Evolutionary conservation across 1,140 invertebrate species (phyloP).

Genomic region (Dendrolimus punctatus): DNA sequence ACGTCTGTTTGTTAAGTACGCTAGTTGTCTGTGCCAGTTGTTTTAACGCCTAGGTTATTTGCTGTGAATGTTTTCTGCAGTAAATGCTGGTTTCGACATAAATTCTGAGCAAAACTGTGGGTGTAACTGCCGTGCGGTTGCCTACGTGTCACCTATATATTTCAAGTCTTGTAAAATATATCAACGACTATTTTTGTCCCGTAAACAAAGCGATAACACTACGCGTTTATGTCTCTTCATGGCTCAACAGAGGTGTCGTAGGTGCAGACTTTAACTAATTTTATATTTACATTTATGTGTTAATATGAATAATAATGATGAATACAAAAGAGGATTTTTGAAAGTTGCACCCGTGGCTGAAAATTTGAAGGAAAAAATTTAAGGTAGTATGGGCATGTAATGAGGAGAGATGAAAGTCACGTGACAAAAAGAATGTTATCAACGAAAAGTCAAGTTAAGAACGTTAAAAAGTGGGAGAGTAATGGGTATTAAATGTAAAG

Average conservation of each 20-base stretch:
- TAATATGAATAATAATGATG: no score
- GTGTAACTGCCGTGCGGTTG: slow-evolving; percentile 57
- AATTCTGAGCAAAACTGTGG: slow-evolving; percentile 62
- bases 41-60: slow-evolving; percentile 68
- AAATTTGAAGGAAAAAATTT: no score
- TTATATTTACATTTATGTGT: no score
- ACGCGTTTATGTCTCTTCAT: slow-evolving; percentile 11
- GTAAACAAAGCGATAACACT: slow-evolving; percentile 26
- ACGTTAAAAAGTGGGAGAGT: no score
- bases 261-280: neutral
- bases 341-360: no score
- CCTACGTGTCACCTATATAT: slow-evolving; percentile 48
- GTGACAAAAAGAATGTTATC: no score
- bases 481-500: no score
- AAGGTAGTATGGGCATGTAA: no score
- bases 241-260: slow-evolving; percentile 7
- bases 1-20: slow-evolving; percentile 69
- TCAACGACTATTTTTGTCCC: slow-evolving; percentile 29
- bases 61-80: slow-evolving; percentile 58
- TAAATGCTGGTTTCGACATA: slow-evolving; percentile 66
- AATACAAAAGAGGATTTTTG: no score
- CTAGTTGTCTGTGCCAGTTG: slow-evolving; percentile 58
- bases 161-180: slow-evolving; percentile 42
- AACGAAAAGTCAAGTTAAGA: no score
- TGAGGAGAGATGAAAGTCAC: no score